phyloP scores from a whole-genome alignment of 2,797 vertebrate genomes.

The Galago senegalensis region DNA sequence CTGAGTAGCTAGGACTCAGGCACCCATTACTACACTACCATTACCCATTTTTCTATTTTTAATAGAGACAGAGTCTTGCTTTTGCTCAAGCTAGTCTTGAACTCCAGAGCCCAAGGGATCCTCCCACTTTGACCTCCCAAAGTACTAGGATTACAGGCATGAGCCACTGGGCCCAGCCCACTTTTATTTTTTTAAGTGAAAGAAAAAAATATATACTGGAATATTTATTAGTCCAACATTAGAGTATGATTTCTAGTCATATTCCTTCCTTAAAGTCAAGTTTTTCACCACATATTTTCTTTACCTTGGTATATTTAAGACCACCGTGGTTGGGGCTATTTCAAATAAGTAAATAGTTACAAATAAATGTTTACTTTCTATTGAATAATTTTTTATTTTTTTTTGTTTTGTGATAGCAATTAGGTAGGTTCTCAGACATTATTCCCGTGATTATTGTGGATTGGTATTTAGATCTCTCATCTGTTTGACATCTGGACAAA shows the following conservation, averaged over 20 bases:
- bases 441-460: not conserved
- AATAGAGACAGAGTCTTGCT: no score
- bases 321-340: not conserved
- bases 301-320: conserved; percentile 15
- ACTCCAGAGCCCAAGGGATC: no score
- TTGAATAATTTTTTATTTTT: not conserved
- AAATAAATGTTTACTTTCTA: conserved; percentile 16
- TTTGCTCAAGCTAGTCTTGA: no score
- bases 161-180: not conserved
- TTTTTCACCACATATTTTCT: not conserved
- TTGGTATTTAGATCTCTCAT: not conserved
- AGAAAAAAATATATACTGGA: conserved; percentile 36
- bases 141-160: no score
- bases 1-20: no score
- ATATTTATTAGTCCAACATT: not conserved
- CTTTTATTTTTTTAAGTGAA: conserved; percentile 57
- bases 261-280: conserved; percentile 54
- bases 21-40: no score
- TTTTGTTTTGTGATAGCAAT: not conserved
- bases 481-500: conserved; percentile 12
- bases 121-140: no score
- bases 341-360: conserved; percentile 15
- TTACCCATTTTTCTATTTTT: no score
- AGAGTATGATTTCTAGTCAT: not conserved
- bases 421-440: not conserved